phyloP scores from a whole-genome alignment of 2,797 vertebrate genomes.

The Macrochelys suwanniensis region DNA sequence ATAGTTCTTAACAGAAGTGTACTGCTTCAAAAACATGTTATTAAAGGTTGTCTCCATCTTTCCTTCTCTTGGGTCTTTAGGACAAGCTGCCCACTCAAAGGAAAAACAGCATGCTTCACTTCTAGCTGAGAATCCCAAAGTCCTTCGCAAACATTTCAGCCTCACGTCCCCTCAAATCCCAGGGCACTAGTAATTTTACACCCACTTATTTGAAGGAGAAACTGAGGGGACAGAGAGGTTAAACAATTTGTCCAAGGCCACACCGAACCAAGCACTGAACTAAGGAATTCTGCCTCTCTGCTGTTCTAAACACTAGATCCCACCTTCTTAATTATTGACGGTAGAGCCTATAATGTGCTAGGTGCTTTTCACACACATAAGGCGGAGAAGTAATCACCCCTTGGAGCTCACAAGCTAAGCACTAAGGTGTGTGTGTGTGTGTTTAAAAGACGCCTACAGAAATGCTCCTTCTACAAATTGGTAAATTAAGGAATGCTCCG shows the following conservation, averaged over 20 bases:
- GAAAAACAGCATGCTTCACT: background rate
- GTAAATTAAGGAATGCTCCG: background rate
- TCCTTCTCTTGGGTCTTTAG: background rate
- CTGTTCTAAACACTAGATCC: background rate
- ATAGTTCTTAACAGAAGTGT: constrained; percentile 28
- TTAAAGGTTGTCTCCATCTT: background rate
- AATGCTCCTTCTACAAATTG: background rate
- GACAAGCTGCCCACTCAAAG: background rate
- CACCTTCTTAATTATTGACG: background rate
- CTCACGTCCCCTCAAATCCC: too few relatives aligned
- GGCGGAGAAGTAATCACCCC: background rate
- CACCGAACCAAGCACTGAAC: background rate
- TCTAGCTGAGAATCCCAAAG: background rate
- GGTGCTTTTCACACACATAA: background rate
- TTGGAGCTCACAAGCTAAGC: background rate
- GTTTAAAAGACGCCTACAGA: background rate
- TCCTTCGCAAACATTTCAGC: background rate
- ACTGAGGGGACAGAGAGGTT: background rate
- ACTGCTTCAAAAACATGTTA: constrained; percentile 34
- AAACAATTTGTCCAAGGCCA: background rate
- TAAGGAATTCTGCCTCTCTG: background rate
- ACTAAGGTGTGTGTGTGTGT: background rate
- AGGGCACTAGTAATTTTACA: background rate
- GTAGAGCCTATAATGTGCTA: background rate
- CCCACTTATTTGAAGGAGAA: background rate